Base-by-base conservation (phyloP, 2,888 invertebrate genomes). In the Diarsia rubi region DNA sequence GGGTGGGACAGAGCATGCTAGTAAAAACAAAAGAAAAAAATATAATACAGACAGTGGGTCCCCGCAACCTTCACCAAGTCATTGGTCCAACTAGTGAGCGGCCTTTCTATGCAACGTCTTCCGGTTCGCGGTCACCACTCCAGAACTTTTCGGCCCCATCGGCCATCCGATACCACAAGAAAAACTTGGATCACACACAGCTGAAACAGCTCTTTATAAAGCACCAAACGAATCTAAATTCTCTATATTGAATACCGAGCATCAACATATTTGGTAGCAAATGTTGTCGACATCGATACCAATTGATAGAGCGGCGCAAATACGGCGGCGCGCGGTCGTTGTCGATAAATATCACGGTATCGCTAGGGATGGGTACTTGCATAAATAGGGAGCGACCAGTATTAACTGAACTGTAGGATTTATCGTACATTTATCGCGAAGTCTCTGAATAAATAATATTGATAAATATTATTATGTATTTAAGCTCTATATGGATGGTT, bases 331-430 rank as follows among this genome's bases (percentile, higher is more conserved):
- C 69, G 52, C 59, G 49, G 59, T 60, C 73, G 54, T 60, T 71
- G 65, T 60, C 85, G 72, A 82, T 82, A 82, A 82, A 85, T 82
- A 85, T 82, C 54, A 60, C 47, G 27, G 59, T 63, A 86, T 71
- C 72, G n/a, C 63, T 69, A 24, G 82, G 72, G 78, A 63, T 65
- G 54, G 77, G 65, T 45, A 54, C 12, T 54, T 77, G 65, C 47
- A 68, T 76, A 81, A 81, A 71, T 44, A 49, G 21, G 27, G 16
- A 42, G 3, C 49, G 54, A 16, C 81, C 82, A 81, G 59, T 49
- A 16, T 84, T 63, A 63, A 19, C 31, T 69, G 82, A 72, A 69
- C 85, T 54, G 27, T 69, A 19, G 19, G 66, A 47, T 47, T 52
- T 62, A 27, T 42, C 0, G 54, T 14, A 59, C 45, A 67, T 54